phyloP scores from a whole-genome alignment of 2,113 vertebrate species.

The Neodontobutis hainanensis region DNA sequence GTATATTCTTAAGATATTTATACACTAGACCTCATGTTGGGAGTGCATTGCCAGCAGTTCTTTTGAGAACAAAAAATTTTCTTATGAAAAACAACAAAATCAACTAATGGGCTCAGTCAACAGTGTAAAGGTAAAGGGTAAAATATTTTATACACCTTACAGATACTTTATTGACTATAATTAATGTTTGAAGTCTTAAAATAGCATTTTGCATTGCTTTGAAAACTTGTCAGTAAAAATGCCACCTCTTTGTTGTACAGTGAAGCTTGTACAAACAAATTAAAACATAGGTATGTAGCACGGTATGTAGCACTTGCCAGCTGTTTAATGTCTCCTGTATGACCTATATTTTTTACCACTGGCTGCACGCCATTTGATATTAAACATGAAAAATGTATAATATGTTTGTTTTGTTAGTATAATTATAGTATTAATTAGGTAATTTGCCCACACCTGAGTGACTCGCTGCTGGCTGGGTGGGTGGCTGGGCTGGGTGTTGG shows the following conservation, averaged over 20 bases:
- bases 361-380: conserved; percentile 22
- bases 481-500: conserved; percentile 60
- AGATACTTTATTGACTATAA: conserved; percentile 13
- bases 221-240: conserved; percentile 44
- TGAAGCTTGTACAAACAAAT: conserved; percentile 12
- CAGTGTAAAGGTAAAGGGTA: not conserved
- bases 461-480: conserved; percentile 86
- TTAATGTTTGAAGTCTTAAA: conserved; percentile 17
- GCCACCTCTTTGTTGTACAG: conserved; percentile 19
- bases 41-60: conserved; percentile 2
- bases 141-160: conserved; percentile 9
- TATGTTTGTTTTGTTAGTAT: not conserved
- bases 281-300: conserved; percentile 31
- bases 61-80: conserved; percentile 1
- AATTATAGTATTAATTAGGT: conserved; percentile 9
- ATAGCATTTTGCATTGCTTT: conserved; percentile 14
- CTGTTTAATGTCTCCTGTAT: conserved; percentile 23
- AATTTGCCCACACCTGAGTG: conserved; percentile 79
- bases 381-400: conserved; percentile 21
- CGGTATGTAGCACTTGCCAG: conserved; percentile 26
- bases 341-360: conserved; percentile 17
- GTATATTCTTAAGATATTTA: not conserved
- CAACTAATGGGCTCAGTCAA: not conserved
- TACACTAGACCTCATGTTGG: not conserved
- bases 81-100: not conserved